Conservation (phyloP, 2,797 vertebrate species). For the Hipposideros larvatus region DNA sequence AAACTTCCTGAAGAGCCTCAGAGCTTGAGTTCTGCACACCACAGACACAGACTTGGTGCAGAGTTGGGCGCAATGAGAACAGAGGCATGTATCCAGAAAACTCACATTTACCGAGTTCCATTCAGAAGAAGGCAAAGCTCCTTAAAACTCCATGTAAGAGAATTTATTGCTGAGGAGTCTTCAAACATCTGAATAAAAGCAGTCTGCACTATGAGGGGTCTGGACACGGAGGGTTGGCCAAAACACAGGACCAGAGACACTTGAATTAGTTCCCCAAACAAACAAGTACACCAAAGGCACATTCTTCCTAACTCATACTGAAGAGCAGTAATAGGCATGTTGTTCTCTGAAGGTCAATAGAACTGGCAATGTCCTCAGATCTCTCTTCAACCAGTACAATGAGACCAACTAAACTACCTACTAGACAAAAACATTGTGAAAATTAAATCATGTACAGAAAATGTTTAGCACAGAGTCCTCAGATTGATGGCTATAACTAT, state of each 20-base stretch:
- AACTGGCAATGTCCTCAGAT: not conserved
- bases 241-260: not conserved
- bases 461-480: not conserved
- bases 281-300: not conserved
- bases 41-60: not conserved
- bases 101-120: not conserved
- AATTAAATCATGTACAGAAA: not conserved
- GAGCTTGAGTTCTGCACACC: not conserved
- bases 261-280: not conserved
- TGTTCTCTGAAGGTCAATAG: not conserved
- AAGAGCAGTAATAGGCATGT: not conserved
- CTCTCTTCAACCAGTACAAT: conserved; percentile 14
- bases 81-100: fast-evolving
- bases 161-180: not conserved
- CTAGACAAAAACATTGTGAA: not conserved
- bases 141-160: not conserved
- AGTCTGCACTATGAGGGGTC: fast-evolving
- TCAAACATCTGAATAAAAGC: not conserved
- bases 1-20: not conserved
- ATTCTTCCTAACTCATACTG: not conserved
- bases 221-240: not conserved
- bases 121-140: not conserved
- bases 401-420: not conserved
- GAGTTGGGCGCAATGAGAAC: not conserved
- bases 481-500: not conserved